Conservation (phyloP, 2,113 vertebrate species). For the Carlito syrichta region DNA sequence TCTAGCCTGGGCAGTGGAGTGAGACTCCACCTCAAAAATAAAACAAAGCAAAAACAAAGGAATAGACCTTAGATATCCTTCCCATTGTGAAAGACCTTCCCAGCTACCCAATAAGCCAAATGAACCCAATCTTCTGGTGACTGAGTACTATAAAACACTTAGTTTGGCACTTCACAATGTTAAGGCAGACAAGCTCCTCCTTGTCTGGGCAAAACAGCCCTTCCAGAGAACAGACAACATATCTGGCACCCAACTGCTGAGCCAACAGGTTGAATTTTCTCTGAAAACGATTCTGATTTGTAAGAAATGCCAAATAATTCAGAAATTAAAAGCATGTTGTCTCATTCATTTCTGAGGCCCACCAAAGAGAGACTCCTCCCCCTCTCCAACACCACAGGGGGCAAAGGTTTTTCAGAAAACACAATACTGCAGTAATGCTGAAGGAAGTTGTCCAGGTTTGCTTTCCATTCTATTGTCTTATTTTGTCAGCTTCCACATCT, state of each 20-base stretch:
- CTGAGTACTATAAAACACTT: background rate
- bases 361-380: background rate
- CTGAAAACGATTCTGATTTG: slow-evolving; percentile 7
- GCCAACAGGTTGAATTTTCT: slow-evolving; percentile 53
- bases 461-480: slow-evolving; percentile 68
- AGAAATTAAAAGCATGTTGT: slow-evolving; percentile 32
- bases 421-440: slow-evolving; percentile 45
- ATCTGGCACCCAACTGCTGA: background rate
- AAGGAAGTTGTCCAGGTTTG: slow-evolving; percentile 51
- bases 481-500: slow-evolving; percentile 38
- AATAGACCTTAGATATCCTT: background rate
- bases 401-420: slow-evolving; percentile 51
- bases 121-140: background rate
- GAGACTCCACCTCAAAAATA: too few relatives aligned
- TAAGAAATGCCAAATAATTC: slow-evolving; percentile 42
- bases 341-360: slow-evolving; percentile 2
- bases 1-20: too few relatives aligned
- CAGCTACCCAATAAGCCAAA: background rate
- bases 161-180: background rate
- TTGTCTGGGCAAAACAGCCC: background rate
- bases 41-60: background rate
- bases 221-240: slow-evolving; percentile 46
- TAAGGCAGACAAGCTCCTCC: background rate
- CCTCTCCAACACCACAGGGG: background rate
- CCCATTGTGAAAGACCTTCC: background rate